Conservation (phyloP, 2,797 vertebrate genomes). For the Eurystomus glaucurus region DNA sequence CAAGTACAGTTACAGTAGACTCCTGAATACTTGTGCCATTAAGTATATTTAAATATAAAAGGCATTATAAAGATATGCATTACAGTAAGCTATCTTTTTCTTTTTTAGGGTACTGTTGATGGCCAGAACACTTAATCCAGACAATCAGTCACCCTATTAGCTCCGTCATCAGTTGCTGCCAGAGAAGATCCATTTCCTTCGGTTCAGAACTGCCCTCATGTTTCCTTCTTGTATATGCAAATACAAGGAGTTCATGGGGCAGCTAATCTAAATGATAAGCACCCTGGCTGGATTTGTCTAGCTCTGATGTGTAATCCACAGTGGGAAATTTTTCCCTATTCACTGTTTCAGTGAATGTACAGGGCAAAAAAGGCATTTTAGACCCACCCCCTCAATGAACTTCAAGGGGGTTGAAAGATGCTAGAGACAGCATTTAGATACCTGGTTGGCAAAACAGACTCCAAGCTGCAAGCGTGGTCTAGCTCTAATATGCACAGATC, state of each 20-base stretch:
- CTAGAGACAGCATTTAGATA: neutral
- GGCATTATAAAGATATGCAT: neutral
- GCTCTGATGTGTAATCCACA: neutral
- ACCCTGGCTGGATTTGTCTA: neutral
- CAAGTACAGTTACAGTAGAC: neutral
- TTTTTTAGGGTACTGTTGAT: neutral
- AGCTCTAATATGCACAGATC: neutral
- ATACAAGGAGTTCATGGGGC: neutral
- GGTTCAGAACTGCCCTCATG: neutral
- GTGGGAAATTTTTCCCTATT: neutral
- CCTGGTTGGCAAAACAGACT: neutral
- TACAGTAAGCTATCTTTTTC: neutral
- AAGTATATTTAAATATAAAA: neutral
- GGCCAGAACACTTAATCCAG: neutral
- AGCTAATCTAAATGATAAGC: neutral
- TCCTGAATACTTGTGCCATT: neutral
- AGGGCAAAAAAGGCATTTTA: neutral
- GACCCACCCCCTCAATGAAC: neutral
- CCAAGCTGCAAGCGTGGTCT: accelerated
- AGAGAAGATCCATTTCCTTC: neutral
- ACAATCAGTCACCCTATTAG: neutral
- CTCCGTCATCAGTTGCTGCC: neutral
- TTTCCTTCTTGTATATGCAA: neutral
- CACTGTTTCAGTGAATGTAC: neutral
- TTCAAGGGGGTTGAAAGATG: neutral